Base-by-base conservation (phyloP, 2,888 invertebrate genomes). In the Hirtodrosophila histrioides region DNA sequence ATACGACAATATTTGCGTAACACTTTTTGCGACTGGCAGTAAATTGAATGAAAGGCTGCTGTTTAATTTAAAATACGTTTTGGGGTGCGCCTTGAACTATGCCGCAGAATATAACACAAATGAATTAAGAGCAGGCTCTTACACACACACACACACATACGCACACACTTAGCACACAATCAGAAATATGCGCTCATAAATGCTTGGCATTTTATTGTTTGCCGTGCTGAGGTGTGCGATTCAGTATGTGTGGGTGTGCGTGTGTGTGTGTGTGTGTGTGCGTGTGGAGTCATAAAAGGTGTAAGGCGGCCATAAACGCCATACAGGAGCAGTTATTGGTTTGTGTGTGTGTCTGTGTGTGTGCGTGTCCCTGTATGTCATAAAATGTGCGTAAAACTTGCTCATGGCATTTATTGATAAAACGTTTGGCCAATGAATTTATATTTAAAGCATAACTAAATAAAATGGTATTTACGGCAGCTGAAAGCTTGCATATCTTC, bases 311-410 rank as follows among this genome's bases (percentile, higher is more conserved):
- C 69, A 75, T 82, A 86, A 82, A 82, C 75, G 81, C 82, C 82
- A 78, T 51, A 56, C 40, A 63, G 40, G 35, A 44, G 53, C 51
- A 36, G 53, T 50, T 67, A 58, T 76, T 51, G 53, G 39, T 54
- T 50, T 53, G 35, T 10, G 7, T 37, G 27, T 36, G 12, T 10
- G 7, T 37, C 23, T 36, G 12, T 11, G 36, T 49, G 24, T 53
- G 54, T 39, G 29, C 37, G 50, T 35, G 49, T 53, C 46, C 67
- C 57, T 43, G 58, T 56, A 48, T 63, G 85, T 63, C 73, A 78
- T 82, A 85, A 87, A 82, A 82, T 85, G 87, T 85, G 86, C 79
- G 85, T 82, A 85, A 87, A 87, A 87, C 85, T 82, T 85, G 75
- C 86, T 72, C 68, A 63, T 75, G 82, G 86, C 82, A 86, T 86